Conservation (phyloP, 1,140 invertebrate genomes). For the Armadillidium nasatum region DNA sequence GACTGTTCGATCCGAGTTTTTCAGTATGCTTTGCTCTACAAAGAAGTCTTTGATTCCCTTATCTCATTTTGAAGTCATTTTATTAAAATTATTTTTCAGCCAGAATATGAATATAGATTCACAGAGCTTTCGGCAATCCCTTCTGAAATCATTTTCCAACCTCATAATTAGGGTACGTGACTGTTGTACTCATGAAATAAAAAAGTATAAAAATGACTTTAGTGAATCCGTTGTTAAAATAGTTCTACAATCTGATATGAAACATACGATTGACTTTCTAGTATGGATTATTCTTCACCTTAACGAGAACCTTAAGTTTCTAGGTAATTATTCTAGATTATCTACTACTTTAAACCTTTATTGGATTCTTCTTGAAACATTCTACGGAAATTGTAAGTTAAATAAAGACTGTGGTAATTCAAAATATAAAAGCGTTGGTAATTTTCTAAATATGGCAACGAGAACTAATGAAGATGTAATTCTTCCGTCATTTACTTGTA, state of each 20-base stretch:
- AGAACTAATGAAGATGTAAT: too few relatives aligned
- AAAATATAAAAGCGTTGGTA: too few relatives aligned
- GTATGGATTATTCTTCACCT: neutral
- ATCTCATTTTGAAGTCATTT: neutral
- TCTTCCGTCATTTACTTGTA: neutral
- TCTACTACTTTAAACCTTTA: slow-evolving; percentile 1
- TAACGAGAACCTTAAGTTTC: neutral
- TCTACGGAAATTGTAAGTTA: too few relatives aligned
- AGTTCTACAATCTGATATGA: neutral
- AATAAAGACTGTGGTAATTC: too few relatives aligned
- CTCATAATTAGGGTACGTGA: neutral
- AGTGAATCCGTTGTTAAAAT: neutral
- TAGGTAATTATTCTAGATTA: neutral
- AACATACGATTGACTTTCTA: neutral
- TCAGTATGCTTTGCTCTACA: neutral
- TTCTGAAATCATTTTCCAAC: neutral
- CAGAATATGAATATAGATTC: neutral
- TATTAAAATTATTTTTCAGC: neutral
- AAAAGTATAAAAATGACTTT: neutral
- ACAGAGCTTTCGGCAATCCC: neutral
- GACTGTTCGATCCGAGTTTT: neutral
- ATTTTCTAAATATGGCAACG: too few relatives aligned
- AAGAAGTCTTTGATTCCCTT: neutral
- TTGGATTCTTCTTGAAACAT: neutral
- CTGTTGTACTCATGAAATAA: neutral